A percentile compares a stretch with the other conserved stretches of the same genome.
phyloP scores from a whole-genome alignment of 2,797 vertebrate species.

The Sebastes trivittatus region DNA sequence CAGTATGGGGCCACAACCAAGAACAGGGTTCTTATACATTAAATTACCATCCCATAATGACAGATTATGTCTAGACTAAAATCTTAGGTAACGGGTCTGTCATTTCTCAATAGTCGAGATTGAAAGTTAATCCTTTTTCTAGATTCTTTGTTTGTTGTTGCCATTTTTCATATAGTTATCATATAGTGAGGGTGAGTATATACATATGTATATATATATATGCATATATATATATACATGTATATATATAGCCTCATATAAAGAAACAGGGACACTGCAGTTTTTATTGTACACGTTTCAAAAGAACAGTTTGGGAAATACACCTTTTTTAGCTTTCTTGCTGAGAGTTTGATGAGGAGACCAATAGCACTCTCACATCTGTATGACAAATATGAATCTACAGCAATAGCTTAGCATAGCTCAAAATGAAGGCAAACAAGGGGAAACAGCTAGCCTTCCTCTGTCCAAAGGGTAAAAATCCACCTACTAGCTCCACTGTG shows the following conservation, averaged over 20 bases:
- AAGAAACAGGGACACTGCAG: background rate
- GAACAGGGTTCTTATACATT: slow-evolving; percentile 9
- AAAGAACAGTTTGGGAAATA: background rate
- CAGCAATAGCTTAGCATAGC: background rate
- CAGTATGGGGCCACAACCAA: slow-evolving; percentile 10
- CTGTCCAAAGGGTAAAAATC: background rate
- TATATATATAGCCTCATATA: background rate
- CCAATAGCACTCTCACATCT: background rate
- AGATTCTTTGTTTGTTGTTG: background rate
- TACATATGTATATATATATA: no score
- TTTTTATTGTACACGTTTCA: background rate
- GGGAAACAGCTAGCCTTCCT: background rate
- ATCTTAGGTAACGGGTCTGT: background rate
- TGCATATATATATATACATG: no score
- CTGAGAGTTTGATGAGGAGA: background rate
- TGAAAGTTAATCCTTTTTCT: background rate
- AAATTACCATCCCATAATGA: background rate
- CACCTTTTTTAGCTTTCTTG: background rate
- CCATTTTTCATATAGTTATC: background rate
- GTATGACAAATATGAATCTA: background rate
- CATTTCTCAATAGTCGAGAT: background rate
- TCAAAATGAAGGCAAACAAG: background rate
- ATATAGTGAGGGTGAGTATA: background rate
- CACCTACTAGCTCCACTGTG: background rate
- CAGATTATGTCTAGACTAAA: background rate